These are phyloP conservation scores for Agrochola lota DNA, from an alignment of 2,888 invertebrate genomes.

Conservation along the genomic window DNA sequence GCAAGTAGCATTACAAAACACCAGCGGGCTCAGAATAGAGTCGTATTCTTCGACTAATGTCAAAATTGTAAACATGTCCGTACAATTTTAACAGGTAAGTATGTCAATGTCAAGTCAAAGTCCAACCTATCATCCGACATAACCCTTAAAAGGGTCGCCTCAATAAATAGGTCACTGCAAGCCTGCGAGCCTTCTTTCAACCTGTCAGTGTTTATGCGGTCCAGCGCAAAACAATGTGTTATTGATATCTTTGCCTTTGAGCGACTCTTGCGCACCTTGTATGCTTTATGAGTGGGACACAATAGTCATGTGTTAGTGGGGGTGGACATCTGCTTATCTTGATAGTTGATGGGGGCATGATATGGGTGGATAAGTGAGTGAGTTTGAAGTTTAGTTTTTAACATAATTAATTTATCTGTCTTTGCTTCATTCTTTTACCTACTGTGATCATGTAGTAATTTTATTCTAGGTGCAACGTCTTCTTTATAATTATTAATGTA, in stretches of 20 bases:
- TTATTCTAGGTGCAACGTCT: too few relatives aligned
- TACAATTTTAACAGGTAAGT: constrained; percentile 4
- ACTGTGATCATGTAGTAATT: too few relatives aligned
- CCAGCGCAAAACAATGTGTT: constrained; percentile 40
- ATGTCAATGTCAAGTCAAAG: constrained; percentile 25
- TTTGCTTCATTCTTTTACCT: too few relatives aligned
- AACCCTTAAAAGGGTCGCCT: constrained; percentile 33
- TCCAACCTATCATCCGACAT: not conserved
- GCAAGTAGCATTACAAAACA: not conserved
- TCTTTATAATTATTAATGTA: too few relatives aligned
- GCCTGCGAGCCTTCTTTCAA: constrained; percentile 28
- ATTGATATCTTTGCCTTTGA: constrained; percentile 48
- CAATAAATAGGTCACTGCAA: constrained; percentile 53
- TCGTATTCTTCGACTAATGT: not conserved
- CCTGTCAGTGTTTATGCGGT: constrained; percentile 33
- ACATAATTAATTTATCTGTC: too few relatives aligned
- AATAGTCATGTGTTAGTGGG: constrained; percentile 11
- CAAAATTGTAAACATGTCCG: constrained; percentile 7
- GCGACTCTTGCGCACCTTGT: constrained; percentile 54
- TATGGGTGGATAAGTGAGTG: not conserved
- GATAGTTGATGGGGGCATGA: constrained; percentile 3
- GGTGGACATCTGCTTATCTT: constrained; percentile 43
- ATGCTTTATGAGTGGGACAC: constrained; percentile 38
- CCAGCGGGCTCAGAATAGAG: not conserved
- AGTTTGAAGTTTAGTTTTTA: not conserved